Base-by-base conservation (phyloP, 1,140 invertebrate genomes). In the Drosophila lowei region DNA sequence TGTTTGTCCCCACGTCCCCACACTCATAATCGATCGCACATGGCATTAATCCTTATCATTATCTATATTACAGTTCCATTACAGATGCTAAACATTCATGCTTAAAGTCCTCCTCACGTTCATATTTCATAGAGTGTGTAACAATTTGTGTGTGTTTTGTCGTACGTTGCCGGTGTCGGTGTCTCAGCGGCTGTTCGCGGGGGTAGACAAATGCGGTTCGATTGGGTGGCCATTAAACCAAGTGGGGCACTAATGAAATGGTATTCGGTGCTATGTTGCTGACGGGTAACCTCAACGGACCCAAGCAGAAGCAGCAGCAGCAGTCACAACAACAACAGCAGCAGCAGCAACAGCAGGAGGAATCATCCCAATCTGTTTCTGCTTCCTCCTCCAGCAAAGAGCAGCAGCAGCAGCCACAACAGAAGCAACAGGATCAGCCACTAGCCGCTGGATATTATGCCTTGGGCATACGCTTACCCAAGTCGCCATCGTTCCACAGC, bases 401-500 rank as follows among this genome's bases (percentile, higher is more conserved):
- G 44, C 30, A 34, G 3, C 67, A 60, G 42, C 43, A 58, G 6
- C 66, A 64, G 6, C n/a, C 55, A 43, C 28, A 47, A 44, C 53
- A 59, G 8, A 55, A 63, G 44, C 42, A 73, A 1, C 44, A 74
- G 41, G 60, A 56, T 23, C 50, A 55, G n/a, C 72, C 55, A 18
- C 60, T 62, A 30, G 49, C 56, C 7, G 54, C 70, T 5, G 79
- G 76, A 44, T 77, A 83, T 62, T 77, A 80, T 80, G 79, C 83
- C 13, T 66, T 81, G 57, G 78, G 81, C 34, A 92, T 94, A 83
- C 95, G 95, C 52, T 94, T 96, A 84, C 96, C 95, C 53, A 96
- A 96, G 91, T 96, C 95, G 72, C 96, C 96, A 38, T 96, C 95
- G 84, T 96, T 96, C 91, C 95, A 96, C 89, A 95, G 95, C 90